Conservation (phyloP, 2,113 vertebrate genomes). For the Thamnophis sirtalis region DNA sequence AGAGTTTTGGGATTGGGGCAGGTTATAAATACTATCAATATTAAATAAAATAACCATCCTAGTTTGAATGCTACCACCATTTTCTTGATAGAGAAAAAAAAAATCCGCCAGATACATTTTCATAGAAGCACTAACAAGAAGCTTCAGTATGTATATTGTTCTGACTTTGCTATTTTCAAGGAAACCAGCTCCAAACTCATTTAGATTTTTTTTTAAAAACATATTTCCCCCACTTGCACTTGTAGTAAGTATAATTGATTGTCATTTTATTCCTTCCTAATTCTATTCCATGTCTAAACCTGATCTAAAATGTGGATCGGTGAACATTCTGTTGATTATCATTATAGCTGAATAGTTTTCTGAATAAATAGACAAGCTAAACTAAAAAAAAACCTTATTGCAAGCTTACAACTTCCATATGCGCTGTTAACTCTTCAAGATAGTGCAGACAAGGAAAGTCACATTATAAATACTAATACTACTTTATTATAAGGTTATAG, state of each 20-base stretch:
- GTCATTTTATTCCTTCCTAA: background rate
- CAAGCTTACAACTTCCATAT: background rate
- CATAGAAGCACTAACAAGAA: background rate
- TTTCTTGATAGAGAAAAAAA: background rate
- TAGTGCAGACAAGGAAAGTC: background rate
- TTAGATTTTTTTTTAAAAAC: background rate
- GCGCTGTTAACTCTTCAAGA: background rate
- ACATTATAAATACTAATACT: background rate
- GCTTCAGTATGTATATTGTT: background rate
- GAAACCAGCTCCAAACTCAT: background rate
- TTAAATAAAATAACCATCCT: background rate
- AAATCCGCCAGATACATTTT: background rate
- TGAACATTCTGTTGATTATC: background rate
- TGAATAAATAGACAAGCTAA: background rate
- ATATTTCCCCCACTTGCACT: background rate
- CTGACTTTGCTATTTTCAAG: background rate
- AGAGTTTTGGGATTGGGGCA: background rate
- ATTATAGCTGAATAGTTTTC: background rate
- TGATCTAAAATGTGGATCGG: background rate
- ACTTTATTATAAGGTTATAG: background rate
- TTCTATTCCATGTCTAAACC: background rate
- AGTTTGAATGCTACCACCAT: background rate
- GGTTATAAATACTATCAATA: background rate
- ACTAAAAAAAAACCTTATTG: background rate
- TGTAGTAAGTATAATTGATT: background rate